Conservation (phyloP, 2,797 vertebrate species). For the Ptychobarbus kaznakovi region DNA sequence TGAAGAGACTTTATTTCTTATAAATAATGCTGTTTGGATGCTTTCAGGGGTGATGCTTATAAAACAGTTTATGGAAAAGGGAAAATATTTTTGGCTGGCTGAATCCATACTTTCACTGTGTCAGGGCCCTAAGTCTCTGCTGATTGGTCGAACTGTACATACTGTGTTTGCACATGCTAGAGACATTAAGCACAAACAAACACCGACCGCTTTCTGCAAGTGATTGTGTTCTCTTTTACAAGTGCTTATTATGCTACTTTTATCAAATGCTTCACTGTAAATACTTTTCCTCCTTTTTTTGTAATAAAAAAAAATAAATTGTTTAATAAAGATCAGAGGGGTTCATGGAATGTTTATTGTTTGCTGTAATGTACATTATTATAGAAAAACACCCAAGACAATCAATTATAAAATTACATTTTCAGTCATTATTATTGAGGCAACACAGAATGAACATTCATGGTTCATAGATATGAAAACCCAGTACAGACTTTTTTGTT, state of each 20-base stretch:
- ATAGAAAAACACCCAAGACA: neutral
- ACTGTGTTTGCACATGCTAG: constrained; percentile 7
- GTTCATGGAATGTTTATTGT: constrained; percentile 43
- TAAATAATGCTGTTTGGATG: neutral
- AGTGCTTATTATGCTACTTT: constrained; percentile 65
- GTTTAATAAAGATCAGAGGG: constrained; percentile 71
- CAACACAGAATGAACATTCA: neutral
- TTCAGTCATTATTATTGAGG: neutral
- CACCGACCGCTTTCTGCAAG: constrained; percentile 59
- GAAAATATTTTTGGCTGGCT: neutral
- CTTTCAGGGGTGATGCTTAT: neutral
- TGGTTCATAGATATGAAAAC: neutral
- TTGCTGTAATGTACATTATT: constrained; percentile 21
- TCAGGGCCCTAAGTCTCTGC: neutral
- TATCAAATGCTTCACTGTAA: constrained; percentile 70
- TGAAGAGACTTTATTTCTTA: neutral
- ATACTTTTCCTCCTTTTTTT: constrained; percentile 71
- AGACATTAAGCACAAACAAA: constrained; percentile 31
- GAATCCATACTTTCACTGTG: neutral
- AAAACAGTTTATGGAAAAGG: neutral
- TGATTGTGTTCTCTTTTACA: constrained; percentile 70
- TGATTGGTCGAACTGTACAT: constrained; percentile 26
- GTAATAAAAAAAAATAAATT: constrained; percentile 71
- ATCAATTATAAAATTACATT: neutral
- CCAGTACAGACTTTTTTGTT: neutral